Base-by-base conservation (phyloP, 2,888 invertebrate species). In the Biston stratarius region DNA sequence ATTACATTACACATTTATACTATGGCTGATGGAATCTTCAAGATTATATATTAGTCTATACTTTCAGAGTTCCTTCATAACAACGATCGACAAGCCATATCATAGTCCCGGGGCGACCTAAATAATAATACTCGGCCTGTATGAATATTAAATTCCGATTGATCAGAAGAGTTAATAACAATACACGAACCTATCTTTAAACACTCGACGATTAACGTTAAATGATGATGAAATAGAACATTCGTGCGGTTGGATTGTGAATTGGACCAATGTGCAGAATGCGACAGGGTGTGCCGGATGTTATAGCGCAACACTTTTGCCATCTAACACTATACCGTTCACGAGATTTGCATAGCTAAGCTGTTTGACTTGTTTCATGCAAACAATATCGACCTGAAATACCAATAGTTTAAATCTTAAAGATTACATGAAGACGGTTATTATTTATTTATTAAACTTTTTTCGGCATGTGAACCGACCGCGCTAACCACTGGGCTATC, bases 231-330 rank as follows among this genome's bases (percentile, higher is more conserved):
- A 61, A 61, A 61, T 14, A 15, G 12, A 8, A 38, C 44, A 14
- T 36, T 52, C 47, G 34, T 11, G 45, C 33, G 15, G n/a, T 44
- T 36, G 51, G 44, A 47, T 53, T 52, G 47, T 61, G 61, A 57
- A 69, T 61, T 63, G 60, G 59, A 40, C 61, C 55, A 57, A 51
- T 61, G 59, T 51, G 66, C 66, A 71, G 71, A 72, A 72, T 75
- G 73, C 63, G 64, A 51, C 67, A 40, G 73, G 75, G 75, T 72
- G 73, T 75, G 75, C 73, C 73, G 75, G 74, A 73, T 73, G 61
- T 72, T 63, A 67, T 64, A 65, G 51, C 62, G 71, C 74, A 72
- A 74, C 65, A 42, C 14, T 64, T 66, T 57, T 33, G 64, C 33
- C 61, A 69, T 70, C 61, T 53, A 52, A 62, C 60, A 55, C 49